Conservation (phyloP, 2,113 vertebrate species). For the Macaca mulatta region DNA sequence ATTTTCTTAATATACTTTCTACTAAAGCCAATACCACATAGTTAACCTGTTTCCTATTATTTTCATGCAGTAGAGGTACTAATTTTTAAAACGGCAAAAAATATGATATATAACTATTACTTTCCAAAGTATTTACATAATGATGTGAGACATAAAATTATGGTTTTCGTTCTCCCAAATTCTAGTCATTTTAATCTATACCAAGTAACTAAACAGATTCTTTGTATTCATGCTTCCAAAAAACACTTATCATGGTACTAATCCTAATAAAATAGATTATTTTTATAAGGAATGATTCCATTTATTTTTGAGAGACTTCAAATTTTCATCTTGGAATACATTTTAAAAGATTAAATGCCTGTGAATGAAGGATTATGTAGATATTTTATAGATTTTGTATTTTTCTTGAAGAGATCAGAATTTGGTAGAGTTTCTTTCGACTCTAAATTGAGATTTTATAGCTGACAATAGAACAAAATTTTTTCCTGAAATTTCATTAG, state of each 20-base stretch:
- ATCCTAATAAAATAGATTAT: constrained; percentile 50
- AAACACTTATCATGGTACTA: constrained; percentile 36
- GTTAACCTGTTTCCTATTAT: constrained; percentile 51
- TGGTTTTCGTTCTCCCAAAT: constrained; percentile 54
- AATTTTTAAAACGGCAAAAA: constrained; percentile 46
- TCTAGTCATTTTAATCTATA: constrained; percentile 56
- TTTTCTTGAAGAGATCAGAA: background rate
- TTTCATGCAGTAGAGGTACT: background rate
- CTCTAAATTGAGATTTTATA: constrained; percentile 50
- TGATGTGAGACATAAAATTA: constrained; percentile 50
- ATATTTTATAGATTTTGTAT: background rate
- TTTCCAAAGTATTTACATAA: constrained; percentile 55
- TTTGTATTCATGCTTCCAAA: constrained; percentile 53
- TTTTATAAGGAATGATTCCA: constrained; percentile 37
- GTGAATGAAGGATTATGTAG: constrained; percentile 15
- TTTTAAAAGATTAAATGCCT: constrained; percentile 45
- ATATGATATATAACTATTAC: constrained; percentile 38
- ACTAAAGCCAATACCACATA: constrained; percentile 28
- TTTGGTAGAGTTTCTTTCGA: constrained; percentile 40
- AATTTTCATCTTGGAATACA: constrained; percentile 31
- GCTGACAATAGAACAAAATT: background rate
- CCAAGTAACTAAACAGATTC: constrained; percentile 50
- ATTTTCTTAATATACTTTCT: constrained; percentile 44
- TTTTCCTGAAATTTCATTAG: constrained; percentile 21
- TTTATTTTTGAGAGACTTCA: constrained; percentile 54